Percentiles rank a stretch among this genome's conserved stretches.
Conservation (phyloP, 2,113 vertebrate species). For the Serilophus lunatus region DNA sequence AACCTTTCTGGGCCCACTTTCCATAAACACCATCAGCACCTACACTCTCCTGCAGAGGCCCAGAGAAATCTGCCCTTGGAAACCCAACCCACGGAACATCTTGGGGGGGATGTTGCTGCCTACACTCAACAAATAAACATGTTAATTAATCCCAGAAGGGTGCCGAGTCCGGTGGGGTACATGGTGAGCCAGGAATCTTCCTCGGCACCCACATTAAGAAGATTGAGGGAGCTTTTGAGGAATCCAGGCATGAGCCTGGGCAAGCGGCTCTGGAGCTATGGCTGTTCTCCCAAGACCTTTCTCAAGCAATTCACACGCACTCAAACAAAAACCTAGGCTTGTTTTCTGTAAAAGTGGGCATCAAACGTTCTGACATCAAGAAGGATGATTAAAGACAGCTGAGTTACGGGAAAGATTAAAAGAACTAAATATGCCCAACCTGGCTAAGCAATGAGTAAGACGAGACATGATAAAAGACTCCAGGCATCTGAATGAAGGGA, state of each 20-base stretch:
- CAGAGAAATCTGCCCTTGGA: not conserved
- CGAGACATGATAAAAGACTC: slow-evolving; percentile 53
- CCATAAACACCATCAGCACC: not conserved
- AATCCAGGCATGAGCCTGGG: not conserved
- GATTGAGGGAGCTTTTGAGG: not conserved
- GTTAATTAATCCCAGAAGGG: not conserved
- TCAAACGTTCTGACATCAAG: slow-evolving; percentile 61
- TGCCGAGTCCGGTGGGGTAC: not conserved
- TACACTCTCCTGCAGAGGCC: not conserved
- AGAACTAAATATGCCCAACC: slow-evolving; percentile 60
- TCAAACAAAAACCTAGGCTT: not conserved
- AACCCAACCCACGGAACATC: not conserved
- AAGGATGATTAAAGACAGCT: slow-evolving; percentile 60
- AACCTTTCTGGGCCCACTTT: not conserved
- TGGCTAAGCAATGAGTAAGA: slow-evolving; percentile 59
- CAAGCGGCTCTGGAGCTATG: not conserved
- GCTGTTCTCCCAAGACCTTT: not conserved
- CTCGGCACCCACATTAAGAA: not conserved
- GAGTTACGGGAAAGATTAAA: slow-evolving; percentile 58
- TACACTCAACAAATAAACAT: not conserved
- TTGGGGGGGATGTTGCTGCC: not conserved
- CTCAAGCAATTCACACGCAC: not conserved
- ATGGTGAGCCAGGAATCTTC: not conserved
- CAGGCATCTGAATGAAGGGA: slow-evolving; percentile 59
- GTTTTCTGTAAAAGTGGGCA: slow-evolving; percentile 19